Evolutionary conservation across 2,888 invertebrate genomes (phyloP), one percentile per base, ranked within the genome.

Genomic region (Agrochola lychnidis): DNA sequence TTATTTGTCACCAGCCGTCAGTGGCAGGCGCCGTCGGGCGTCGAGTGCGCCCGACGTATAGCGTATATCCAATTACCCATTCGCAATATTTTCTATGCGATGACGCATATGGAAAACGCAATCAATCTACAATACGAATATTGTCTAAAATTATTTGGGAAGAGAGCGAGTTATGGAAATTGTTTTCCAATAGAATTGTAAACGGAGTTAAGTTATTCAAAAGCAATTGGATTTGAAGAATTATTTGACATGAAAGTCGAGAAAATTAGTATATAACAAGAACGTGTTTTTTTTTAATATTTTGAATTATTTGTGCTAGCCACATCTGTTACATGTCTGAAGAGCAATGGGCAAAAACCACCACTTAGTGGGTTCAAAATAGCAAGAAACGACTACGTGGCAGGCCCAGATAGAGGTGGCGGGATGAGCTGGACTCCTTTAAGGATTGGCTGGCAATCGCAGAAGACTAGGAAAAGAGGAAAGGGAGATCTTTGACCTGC

Each of bases 11-110:
- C 90, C 87, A 88, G 89, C 91, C 94, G 96, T 96, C 96, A 95
- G 88, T 89, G 91, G 89, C 95, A 95, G 93, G 91, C 94, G 91
- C 89, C 82, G 89, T 87, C 89, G 89, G 85, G 87, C 91, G 94
- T 93, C 93, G 94, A 92, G 94, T 93, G 95, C 93, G 92, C 90
- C 89, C 93, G 94, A 94, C 94, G 93, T 92, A 90, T 90, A 90
- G 90, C 93, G 91, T 93, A 93, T 91, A 92, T 95, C 95, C 96
- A 96, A 96, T 96, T 96, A 96, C 94, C 91, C 93, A 94, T 93
- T 93, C 94, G 95, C 95, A 94, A 96, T 96, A 96, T 96, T 96
- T 96, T 96, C 95, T 95, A 96, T 94, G 93, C 92, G 91, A 92
- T 95, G 95, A 94, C 94, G 94, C 92, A 90, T 90, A 90, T 87